phyloP scores from a whole-genome alignment of 2,797 vertebrate species.

The Pseudochirops cupreus region DNA sequence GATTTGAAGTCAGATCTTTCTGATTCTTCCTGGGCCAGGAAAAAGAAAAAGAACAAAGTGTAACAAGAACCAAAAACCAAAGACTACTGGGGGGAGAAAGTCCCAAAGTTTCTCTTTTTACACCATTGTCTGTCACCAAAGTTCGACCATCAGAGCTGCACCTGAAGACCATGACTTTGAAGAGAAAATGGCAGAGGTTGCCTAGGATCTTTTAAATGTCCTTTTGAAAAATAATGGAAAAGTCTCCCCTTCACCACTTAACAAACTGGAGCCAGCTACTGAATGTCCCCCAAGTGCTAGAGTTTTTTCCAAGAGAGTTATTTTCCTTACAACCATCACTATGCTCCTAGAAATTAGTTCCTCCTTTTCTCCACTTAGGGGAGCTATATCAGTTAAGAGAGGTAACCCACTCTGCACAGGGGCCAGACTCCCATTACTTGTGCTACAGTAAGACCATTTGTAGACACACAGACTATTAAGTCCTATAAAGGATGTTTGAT shows the following conservation, averaged over 20 bases:
- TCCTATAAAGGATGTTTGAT: neutral
- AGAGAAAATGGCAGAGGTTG: neutral
- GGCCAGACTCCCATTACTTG: too few relatives aligned
- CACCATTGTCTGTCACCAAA: neutral
- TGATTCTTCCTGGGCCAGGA: too few relatives aligned
- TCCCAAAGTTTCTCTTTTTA: too few relatives aligned
- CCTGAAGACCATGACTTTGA: neutral
- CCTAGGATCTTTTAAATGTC: neutral
- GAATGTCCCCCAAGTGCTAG: neutral
- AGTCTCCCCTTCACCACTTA: neutral
- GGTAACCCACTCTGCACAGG: too few relatives aligned
- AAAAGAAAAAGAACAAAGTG: neutral
- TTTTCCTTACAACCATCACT: neutral
- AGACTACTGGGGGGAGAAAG: neutral
- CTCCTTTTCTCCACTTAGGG: neutral
- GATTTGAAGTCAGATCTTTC: too few relatives aligned
- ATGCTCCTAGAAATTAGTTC: neutral
- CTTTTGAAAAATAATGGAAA: neutral
- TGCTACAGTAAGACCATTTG: neutral
- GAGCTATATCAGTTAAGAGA: neutral
- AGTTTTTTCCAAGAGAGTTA: neutral
- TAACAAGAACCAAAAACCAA: neutral
- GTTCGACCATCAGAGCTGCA: neutral
- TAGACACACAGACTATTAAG: neutral
- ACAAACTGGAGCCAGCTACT: neutral